Evolutionary conservation across 2,888 invertebrate species (phyloP).

Genomic region (Lepidochrysops patricia): DNA sequence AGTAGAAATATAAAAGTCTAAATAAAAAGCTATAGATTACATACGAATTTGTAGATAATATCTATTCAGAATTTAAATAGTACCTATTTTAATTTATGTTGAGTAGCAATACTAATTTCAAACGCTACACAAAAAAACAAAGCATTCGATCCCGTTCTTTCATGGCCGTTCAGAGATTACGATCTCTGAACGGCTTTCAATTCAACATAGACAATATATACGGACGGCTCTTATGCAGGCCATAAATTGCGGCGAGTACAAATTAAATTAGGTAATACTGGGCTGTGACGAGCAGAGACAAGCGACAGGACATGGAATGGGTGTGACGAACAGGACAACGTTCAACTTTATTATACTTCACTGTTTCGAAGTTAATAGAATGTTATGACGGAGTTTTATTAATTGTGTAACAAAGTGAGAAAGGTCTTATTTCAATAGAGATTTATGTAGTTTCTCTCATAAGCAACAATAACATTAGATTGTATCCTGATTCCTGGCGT

Average conservation of each 20-base stretch:
- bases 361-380: background rate
- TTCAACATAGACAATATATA: slow-evolving; percentile 31
- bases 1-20: too few relatives aligned
- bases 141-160: background rate
- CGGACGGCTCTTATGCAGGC: slow-evolving; percentile 56
- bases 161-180: background rate
- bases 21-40: too few relatives aligned
- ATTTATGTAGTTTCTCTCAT: too few relatives aligned
- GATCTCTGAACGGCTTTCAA: slow-evolving; percentile 8
- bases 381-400: background rate
- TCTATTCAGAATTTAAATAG: too few relatives aligned
- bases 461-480: too few relatives aligned
- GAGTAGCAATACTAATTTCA: background rate
- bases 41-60: too few relatives aligned
- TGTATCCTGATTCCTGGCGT: too few relatives aligned
- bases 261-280: slow-evolving; percentile 74
- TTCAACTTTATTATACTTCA: slow-evolving; percentile 30
- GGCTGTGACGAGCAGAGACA: slow-evolving; percentile 65
- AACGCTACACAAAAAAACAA: background rate
- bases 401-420: background rate
- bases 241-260: slow-evolving; percentile 69
- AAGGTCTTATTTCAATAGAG: too few relatives aligned
- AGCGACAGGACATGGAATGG: slow-evolving; percentile 66
- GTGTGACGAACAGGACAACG: slow-evolving; percentile 48
- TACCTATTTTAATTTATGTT: background rate